Conservation (phyloP, 2,113 vertebrate species). For the Drymodes brunneopygia region DNA sequence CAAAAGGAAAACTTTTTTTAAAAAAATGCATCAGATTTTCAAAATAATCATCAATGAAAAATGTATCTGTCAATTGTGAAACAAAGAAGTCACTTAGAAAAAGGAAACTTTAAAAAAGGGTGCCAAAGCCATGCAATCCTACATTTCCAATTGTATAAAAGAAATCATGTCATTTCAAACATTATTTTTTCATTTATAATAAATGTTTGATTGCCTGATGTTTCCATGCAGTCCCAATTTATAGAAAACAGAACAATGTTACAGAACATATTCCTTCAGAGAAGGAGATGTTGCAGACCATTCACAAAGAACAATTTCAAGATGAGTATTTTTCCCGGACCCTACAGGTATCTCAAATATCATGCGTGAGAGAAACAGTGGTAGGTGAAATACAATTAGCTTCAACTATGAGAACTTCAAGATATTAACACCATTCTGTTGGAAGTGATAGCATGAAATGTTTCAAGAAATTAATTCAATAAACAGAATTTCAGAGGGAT, state of each 20-base stretch:
- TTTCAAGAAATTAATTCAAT: not conserved
- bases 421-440: not conserved
- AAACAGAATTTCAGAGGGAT: not conserved
- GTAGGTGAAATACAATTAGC: not conserved
- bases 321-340: not conserved
- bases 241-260: not conserved
- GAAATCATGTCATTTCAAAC: not conserved
- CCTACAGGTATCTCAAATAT: not conserved
- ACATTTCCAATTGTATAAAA: not conserved
- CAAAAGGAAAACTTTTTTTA: not conserved
- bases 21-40: not conserved
- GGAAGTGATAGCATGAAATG: not conserved
- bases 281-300: not conserved
- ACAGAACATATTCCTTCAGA: not conserved
- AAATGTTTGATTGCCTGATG: not conserved
- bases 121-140: not conserved
- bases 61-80: not conserved
- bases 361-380: not conserved
- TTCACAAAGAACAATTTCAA: not conserved
- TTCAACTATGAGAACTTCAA: not conserved
- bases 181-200: not conserved
- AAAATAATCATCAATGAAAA: not conserved
- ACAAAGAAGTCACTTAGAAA: not conserved
- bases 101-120: not conserved
- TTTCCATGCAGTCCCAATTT: not conserved